Evolutionary conservation across 2,113 vertebrate species (phyloP), one percentile per base, ranked within the genome.

Genomic region (Gavia stellata): DNA sequence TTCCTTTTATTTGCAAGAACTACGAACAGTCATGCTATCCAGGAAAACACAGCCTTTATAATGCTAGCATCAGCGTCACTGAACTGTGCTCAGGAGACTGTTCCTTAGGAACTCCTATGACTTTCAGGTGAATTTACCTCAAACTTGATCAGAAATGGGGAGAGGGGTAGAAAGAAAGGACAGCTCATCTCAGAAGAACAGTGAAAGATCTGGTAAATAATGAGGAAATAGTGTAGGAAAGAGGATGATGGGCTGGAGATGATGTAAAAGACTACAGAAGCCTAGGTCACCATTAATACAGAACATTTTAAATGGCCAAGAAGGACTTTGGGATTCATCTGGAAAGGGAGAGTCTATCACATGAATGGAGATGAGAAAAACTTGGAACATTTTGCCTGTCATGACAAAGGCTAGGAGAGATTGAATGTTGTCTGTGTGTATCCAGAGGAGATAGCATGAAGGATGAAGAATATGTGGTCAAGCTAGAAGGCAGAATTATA

Each of bases 11-110:
- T 95, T 95, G 86, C 45, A 47, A 50, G 66, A 80, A 17, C 67
- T 20, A 11, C 3, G 19, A 95, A 34, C 40, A 94, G 62, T 96
- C 92, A 72, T 70, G 58, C 45, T 95, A 65, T 91, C 94, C 84
- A 92, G 94, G 94, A 97, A 95, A 94, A 53, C 77, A 79, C 61
- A 82, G 77, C 42, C 11, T 68, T 93, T 40, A 61, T 10, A 91
- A 12, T 8, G 81, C 73, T 23, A 10, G 61, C 52, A 25, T 14
- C 49, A 14, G 58, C 92, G 89, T 96, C 91, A 95, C 26, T 1
- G 53, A 91, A 63, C 81, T 38, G 70, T 29, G 24, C 83, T 88
- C 36, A 25, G 81, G 71, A 90, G 26, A 20, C 34, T 61, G 81
- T 63, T 96, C 81, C 86, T 63, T 59, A 81, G 68, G 61, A 82